phyloP scores from a whole-genome alignment of 2,888 invertebrate species.

The Chalcis sispes region DNA sequence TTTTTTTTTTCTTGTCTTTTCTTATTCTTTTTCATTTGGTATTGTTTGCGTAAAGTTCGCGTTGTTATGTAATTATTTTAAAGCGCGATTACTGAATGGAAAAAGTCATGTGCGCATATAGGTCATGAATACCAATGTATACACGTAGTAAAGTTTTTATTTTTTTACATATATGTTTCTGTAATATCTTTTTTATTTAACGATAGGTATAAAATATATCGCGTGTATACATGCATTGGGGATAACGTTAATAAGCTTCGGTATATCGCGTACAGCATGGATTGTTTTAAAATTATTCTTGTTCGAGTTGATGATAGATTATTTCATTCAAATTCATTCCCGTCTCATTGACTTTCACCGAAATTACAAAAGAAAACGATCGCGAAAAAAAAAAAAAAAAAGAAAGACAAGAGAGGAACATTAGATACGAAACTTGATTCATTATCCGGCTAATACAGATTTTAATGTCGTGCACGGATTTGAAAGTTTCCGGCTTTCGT shows the following conservation, averaged over 20 bases:
- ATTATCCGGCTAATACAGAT: slow-evolving; percentile 24
- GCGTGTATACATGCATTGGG: too few relatives aligned
- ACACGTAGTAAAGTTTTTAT: background rate
- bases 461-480: slow-evolving; percentile 53
- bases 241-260: too few relatives aligned
- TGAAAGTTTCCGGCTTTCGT: slow-evolving; percentile 47
- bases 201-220: background rate
- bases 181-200: background rate
- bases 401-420: background rate
- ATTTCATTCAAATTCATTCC: background rate
- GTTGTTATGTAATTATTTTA: background rate
- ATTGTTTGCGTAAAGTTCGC: too few relatives aligned
- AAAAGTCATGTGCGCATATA: background rate
- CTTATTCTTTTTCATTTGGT: too few relatives aligned
- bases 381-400: slow-evolving; percentile 12
- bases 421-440: slow-evolving; percentile 7
- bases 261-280: too few relatives aligned
- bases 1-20: too few relatives aligned
- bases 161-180: too few relatives aligned
- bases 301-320: background rate
- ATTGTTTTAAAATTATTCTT: background rate
- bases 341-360: slow-evolving; percentile 11
- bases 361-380: slow-evolving; percentile 19
- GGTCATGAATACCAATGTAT: slow-evolving; percentile 12
- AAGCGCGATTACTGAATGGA: background rate